phyloP scores from a whole-genome alignment of 2,888 invertebrate genomes.

The Phytoseiulus persimilis region DNA sequence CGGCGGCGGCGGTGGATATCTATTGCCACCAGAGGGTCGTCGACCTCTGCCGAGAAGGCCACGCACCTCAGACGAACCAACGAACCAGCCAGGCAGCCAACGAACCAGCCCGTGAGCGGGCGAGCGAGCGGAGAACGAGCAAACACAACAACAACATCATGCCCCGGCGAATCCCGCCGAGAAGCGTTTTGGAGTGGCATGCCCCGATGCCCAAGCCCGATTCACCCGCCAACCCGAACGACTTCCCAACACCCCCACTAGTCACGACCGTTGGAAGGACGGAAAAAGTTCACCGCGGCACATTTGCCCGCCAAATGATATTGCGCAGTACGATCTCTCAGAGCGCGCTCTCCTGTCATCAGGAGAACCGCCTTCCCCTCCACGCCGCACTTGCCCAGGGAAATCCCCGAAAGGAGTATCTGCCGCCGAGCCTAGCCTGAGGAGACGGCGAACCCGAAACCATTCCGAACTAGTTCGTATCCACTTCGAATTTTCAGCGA shows the following conservation, averaged over 20 bases:
- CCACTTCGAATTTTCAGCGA: too few species aligned
- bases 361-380: neutral
- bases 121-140: neutral
- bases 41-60: neutral
- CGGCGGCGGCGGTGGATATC: neutral
- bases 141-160: conserved; percentile 5
- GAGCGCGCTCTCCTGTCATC: neutral
- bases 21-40: neutral
- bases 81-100: neutral
- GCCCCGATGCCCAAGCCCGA: neutral
- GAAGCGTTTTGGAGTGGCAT: neutral
- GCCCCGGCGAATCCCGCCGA: neutral
- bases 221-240: neutral
- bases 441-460: too few species aligned
- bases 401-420: too few species aligned
- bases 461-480: too few species aligned
- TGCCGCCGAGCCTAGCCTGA: too few species aligned
- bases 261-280: neutral
- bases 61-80: conserved; percentile 5
- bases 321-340: neutral
- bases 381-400: too few species aligned
- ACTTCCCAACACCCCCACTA: neutral
- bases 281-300: neutral
- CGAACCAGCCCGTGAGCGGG: neutral
- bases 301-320: neutral